phyloP scores from a whole-genome alignment of 2,888 invertebrate genomes.

The Amaurobius ferox region DNA sequence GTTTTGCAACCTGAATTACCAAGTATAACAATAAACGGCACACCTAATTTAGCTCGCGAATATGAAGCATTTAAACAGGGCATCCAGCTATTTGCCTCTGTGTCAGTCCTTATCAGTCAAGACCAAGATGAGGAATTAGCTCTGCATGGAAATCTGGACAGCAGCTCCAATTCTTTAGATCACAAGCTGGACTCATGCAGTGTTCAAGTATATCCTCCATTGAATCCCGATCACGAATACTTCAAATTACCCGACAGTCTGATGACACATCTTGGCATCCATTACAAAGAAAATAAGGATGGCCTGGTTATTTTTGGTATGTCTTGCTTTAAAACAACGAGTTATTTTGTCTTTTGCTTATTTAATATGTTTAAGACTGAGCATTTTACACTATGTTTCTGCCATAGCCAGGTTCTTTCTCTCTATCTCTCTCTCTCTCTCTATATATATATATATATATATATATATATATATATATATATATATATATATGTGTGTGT shows the following conservation, averaged over 20 bases:
- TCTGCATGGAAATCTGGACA: conserved; percentile 40
- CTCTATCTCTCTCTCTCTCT: no score
- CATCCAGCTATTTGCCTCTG: conserved; percentile 91
- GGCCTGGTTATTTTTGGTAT: conserved; percentile 85
- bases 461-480: no score
- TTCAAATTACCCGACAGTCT: conserved; percentile 86
- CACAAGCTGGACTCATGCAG: conserved; percentile 94
- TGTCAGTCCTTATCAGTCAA: conserved; percentile 81
- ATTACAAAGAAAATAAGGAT: conserved; percentile 92
- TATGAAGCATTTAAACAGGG: conserved; percentile 91
- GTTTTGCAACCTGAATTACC: conserved; percentile 91
- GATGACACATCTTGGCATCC: conserved; percentile 86
- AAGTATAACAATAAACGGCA: conserved; percentile 88
- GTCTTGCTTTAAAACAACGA: not conserved
- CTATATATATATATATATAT: no score
- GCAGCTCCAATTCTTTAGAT: conserved; percentile 46
- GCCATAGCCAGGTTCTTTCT: no score
- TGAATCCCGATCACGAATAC: conserved; percentile 97
- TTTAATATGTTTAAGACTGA: no score
- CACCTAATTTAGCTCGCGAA: conserved; percentile 88
- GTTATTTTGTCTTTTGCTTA: no score
- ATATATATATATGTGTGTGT: no score
- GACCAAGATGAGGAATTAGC: conserved; percentile 72
- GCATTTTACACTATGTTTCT: no score
- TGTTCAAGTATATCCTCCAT: conserved; percentile 93